Base-by-base conservation (phyloP, 1,140 invertebrate genomes). In the Carposina sasakii region DNA sequence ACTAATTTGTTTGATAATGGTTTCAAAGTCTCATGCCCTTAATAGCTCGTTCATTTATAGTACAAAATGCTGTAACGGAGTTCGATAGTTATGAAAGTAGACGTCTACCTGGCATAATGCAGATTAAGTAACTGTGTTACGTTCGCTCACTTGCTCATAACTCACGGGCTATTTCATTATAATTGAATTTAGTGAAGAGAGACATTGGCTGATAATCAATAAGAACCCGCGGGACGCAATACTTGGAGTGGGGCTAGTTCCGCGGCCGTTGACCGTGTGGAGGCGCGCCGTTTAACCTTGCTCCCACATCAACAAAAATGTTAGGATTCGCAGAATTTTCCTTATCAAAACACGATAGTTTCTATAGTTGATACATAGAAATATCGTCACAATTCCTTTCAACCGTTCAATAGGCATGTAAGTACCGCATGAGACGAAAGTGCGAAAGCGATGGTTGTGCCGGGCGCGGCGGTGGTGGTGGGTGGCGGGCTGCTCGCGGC, bases 371-470 rank as follows among this genome's bases (percentile, higher is more conserved):
- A n/a, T n/a, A n/a, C n/a, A n/a, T n/a, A n/a, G n/a, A n/a, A n/a
- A n/a, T n/a, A n/a, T n/a, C n/a, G n/a, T n/a, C n/a, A n/a, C n/a
- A n/a, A n/a, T n/a, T n/a, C n/a, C n/a, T n/a, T n/a, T n/a, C n/a
- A n/a, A n/a, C n/a, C n/a, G n/a, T n/a, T n/a, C n/a, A 57, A 74
- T 67, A 69, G 61, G 73, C 72, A 54, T 56, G 50, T 71, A 89
- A 87, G 81, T 84, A 90, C 86, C 89, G 72, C 86, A 89, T 57
- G 85, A 87, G 70, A 88, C 88, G 69, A 89, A 90, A 53, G 88
- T 89, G 57, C 89, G 87, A 66, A 84, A 87, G 71, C 86, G 89
- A 78, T 86, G 89, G 81, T 87, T 89, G 75, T 89, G 87, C 61
- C 85, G 84, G 85, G 66, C 87, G 70, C 73, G 87, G 82, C 85